These are phyloP conservation scores for Lagopus muta DNA, from an alignment of 2,113 vertebrate species.

Conservation along the genomic window DNA sequence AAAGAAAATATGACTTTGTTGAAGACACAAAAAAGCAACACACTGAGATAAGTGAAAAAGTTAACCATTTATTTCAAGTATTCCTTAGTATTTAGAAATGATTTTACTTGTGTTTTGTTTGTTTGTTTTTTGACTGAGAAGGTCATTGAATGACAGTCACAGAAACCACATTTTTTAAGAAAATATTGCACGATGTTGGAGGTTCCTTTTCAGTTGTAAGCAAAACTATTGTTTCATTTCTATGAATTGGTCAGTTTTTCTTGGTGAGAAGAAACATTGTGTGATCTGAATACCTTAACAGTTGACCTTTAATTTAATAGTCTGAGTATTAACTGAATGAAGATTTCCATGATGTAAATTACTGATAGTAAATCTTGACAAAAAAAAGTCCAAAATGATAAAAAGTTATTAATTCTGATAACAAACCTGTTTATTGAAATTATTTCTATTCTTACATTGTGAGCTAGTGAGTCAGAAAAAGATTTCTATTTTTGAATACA, in stretches of 20 bases:
- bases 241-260: neutral
- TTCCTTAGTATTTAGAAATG: neutral
- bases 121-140: neutral
- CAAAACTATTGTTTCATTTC: neutral
- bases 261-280: neutral
- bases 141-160: neutral
- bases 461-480: neutral
- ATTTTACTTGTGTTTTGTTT: neutral
- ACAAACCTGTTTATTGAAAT: neutral
- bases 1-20: neutral
- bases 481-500: neutral
- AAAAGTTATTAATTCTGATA: neutral
- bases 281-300: neutral
- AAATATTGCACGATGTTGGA: neutral
- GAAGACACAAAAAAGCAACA: neutral
- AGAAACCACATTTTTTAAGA: neutral
- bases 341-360: neutral
- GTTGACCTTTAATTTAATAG: neutral
- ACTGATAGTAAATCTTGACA: neutral
- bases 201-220: neutral
- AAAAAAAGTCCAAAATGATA: neutral
- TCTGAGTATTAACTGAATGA: neutral
- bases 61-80: neutral
- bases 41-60: neutral
- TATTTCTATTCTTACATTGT: neutral